Percentiles rank a stretch among this genome's conserved stretches.
Conservation (phyloP, 2,888 invertebrate genomes). For the Mycalesis mineus region DNA sequence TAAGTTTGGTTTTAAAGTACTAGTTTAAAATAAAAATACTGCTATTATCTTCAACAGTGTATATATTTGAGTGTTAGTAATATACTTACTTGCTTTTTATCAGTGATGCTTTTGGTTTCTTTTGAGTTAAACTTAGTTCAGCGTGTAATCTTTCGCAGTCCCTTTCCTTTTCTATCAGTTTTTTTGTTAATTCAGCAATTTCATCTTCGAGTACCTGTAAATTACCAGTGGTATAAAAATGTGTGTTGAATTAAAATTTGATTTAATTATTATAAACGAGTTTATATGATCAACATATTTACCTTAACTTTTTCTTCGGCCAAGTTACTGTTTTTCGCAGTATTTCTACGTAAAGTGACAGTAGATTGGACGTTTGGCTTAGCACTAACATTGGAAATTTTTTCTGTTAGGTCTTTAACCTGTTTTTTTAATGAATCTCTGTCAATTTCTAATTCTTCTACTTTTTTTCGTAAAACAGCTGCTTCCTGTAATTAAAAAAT, state of each 20-base stretch:
- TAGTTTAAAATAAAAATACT: no score
- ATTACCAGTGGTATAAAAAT: neutral
- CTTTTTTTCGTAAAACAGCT: conserved; percentile 87
- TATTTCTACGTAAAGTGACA: conserved; percentile 50
- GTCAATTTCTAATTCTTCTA: conserved; percentile 89
- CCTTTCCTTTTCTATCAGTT: conserved; percentile 89
- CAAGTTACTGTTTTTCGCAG: conserved; percentile 67
- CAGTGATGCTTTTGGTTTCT: conserved; percentile 80
- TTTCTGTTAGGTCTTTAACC: conserved; percentile 86
- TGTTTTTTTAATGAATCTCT: conserved; percentile 85
- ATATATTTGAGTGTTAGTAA: no score
- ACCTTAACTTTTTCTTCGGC: conserved; percentile 84
- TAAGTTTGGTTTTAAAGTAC: no score
- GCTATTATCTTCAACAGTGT: no score
- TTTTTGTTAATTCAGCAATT: conserved; percentile 84
- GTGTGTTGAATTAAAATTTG: neutral
- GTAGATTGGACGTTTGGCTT: conserved; percentile 55
- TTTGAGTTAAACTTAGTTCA: conserved; percentile 81
- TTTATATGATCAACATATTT: conserved; percentile 25
- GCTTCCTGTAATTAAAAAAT: conserved; percentile 79
- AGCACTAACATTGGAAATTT: conserved; percentile 72
- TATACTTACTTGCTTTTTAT: conserved; percentile 81
- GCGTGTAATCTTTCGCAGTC: conserved; percentile 87
- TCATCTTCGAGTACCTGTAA: conserved; percentile 83
- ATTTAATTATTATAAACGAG: neutral